Evolutionary conservation across 2,888 invertebrate genomes (phyloP).

Genomic region (Rhingia rostrata): DNA sequence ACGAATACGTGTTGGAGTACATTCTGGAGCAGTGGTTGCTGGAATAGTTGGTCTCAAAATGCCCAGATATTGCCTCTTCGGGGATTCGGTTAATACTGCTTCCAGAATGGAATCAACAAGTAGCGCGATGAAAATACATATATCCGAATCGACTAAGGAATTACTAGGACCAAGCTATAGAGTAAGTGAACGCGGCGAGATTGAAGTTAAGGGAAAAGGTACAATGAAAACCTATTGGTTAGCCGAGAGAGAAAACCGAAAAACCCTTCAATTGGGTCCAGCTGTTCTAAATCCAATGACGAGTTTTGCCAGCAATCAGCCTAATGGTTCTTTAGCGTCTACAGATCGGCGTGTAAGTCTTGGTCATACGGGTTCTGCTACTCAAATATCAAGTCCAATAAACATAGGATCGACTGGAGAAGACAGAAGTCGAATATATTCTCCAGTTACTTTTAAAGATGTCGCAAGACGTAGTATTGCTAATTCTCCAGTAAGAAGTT

Average conservation of each 20-base stretch:
- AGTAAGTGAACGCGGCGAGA: conserved; percentile 91
- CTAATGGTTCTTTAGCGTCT: not conserved
- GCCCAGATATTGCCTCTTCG: conserved; percentile 89
- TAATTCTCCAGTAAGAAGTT: conserved; percentile 87
- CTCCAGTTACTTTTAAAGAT: conserved; percentile 93
- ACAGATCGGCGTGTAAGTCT: conserved; percentile 61
- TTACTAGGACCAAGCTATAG: conserved; percentile 89
- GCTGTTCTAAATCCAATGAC: conserved; percentile 78
- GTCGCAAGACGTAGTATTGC: conserved; percentile 91
- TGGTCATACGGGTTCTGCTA: conserved; percentile 42
- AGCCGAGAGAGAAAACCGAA: conserved; percentile 88
- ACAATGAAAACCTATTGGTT: conserved; percentile 95
- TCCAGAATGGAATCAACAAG: conserved; percentile 97
- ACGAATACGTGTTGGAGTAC: conserved; percentile 93
- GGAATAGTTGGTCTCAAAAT: conserved; percentile 97
- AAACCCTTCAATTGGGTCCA: conserved; percentile 82
- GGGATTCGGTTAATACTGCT: conserved; percentile 95
- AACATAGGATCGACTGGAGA: conserved; percentile 77
- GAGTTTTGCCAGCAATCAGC: conserved; percentile 59
- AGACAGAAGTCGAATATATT: conserved; percentile 90
- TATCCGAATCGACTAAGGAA: conserved; percentile 93
- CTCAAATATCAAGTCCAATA: conserved; percentile 50
- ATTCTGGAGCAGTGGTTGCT: conserved; percentile 95
- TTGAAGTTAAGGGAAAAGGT: conserved; percentile 96
- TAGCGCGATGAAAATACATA: conserved; percentile 96